A percentile compares a stretch with the other conserved stretches of the same genome.
These are phyloP conservation scores for Triplophysa yarkandensis DNA, from an alignment of 2,797 vertebrate species.

Conservation along the genomic window DNA sequence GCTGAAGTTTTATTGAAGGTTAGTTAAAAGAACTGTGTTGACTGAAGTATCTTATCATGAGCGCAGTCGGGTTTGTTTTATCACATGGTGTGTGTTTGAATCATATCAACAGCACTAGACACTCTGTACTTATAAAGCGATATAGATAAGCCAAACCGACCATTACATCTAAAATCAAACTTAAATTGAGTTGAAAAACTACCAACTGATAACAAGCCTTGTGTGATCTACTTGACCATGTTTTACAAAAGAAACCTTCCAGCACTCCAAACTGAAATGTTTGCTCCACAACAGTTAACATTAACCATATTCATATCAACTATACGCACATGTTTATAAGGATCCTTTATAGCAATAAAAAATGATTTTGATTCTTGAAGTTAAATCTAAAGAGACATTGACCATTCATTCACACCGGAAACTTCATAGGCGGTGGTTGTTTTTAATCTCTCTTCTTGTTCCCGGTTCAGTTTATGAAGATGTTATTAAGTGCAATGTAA, in stretches of 20 bases:
- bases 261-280: not conserved
- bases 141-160: not conserved
- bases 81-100: not conserved
- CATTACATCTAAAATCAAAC: not conserved
- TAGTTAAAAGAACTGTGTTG: not conserved
- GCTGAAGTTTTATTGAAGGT: not conserved
- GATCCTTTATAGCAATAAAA: not conserved
- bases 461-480: not conserved
- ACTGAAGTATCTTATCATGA: not conserved
- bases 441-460: constrained; percentile 4
- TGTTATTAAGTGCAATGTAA: constrained; percentile 17
- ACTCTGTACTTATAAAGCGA: not conserved
- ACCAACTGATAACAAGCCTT: not conserved
- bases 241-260: constrained; percentile 8
- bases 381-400: not conserved
- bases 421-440: not conserved
- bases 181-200: not conserved
- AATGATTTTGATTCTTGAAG: not conserved
- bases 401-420: not conserved
- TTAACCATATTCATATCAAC: not conserved
- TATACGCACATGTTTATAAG: not conserved
- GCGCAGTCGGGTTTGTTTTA: not conserved
- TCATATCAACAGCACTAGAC: not conserved
- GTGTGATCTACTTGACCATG: not conserved
- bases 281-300: constrained; percentile 8